Base-by-base conservation (phyloP, 2,888 invertebrate genomes). In the Pandemis corylana region DNA sequence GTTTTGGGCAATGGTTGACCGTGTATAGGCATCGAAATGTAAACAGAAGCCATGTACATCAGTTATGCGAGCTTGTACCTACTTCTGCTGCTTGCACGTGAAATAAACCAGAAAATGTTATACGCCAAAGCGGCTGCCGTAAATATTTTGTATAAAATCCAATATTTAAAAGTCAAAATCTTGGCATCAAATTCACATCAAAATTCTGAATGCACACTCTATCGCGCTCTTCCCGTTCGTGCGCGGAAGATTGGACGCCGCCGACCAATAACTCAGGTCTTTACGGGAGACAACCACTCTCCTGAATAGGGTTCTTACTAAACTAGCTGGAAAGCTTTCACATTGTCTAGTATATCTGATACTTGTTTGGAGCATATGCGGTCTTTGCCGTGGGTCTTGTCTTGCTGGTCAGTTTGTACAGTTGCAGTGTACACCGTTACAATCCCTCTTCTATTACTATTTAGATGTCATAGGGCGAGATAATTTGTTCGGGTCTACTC, bases 181-280 rank as follows among this genome's bases (percentile, higher is more conserved):
- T 68, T 73, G 59, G 64, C 68, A 68, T 69, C 46, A 68, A 68
- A 65, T 59, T 65, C 73, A 42, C 73, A 69, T 73, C 49, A 69
- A 41, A 65, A 73, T 73, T 73, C 73, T 69, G 64, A 64, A 64
- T 69, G 73, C 68, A 73, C 49, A 64, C 73, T 73, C 63, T 64
- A 69, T 65, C 68, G 64, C 64, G 59, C 68, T 73, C 28, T 59
- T 64, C 20, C 20, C 59, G 49, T 49, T 49, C 68, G 73, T 73
- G 73, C 73, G 59, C 65, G 64, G 64, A 69, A 69, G 73, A 73
- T 73, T 73, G 73, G 73, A 73, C 41, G 46, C 56, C 64, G 56
- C 46, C 49, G 64, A 56, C 68, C 73, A 73, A 49, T 13, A 65
- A 64, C 49, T 59, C 10, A 41, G 68, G 42, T 68, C 68, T 49